Percentiles rank a stretch among this genome's conserved stretches.
These are phyloP conservation scores for Progne subis DNA, from an alignment of 2,113 vertebrate species.

Conservation along the genomic window DNA sequence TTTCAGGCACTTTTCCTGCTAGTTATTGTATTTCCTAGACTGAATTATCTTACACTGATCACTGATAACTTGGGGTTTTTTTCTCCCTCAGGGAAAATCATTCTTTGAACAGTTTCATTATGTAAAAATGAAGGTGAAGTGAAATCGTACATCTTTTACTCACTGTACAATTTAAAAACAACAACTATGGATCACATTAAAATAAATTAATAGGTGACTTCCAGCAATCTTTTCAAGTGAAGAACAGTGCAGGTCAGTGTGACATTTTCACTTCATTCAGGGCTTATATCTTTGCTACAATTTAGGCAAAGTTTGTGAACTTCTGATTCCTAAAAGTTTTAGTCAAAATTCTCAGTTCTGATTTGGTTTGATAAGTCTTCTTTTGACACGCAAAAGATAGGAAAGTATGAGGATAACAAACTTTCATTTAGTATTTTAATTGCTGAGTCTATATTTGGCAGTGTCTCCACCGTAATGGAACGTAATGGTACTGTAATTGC, in stretches of 20 bases:
- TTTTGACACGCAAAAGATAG: not conserved
- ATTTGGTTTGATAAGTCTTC: conserved; percentile 26
- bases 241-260: not conserved
- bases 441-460: conserved; percentile 56
- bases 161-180: not conserved
- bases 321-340: conserved; percentile 12
- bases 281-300: not conserved
- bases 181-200: not conserved
- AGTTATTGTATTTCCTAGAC: not conserved
- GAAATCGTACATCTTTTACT: not conserved
- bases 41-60: not conserved
- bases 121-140: not conserved
- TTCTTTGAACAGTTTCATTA: not conserved
- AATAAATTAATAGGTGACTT: not conserved
- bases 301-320: not conserved
- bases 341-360: conserved; percentile 11
- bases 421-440: conserved; percentile 58
- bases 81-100: not conserved
- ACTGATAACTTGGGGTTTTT: not conserved
- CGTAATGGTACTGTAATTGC: conserved; percentile 66
- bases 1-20: not conserved
- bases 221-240: not conserved
- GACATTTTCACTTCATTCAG: not conserved
- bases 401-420: conserved; percentile 25
- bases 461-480: conserved; percentile 62